phyloP scores from a whole-genome alignment of 2,888 invertebrate genomes.

The Acronicta alni region DNA sequence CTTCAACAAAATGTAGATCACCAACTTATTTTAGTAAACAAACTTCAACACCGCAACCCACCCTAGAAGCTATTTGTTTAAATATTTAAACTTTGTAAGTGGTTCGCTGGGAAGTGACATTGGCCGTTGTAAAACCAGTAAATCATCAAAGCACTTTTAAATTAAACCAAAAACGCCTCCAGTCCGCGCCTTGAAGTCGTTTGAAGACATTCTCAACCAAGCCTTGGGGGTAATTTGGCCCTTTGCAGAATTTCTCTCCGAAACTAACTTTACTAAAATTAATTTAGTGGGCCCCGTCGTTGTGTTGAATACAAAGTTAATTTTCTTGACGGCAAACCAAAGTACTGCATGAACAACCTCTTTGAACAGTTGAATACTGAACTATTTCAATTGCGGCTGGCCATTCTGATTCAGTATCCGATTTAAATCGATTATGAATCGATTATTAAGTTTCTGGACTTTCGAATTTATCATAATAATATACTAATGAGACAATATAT shows the following conservation, averaged over 20 bases:
- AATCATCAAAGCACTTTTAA: slow-evolving; percentile 56
- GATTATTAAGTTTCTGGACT: not conserved
- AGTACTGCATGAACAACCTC: slow-evolving; percentile 48
- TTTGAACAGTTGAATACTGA: slow-evolving; percentile 45
- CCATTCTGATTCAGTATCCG: slow-evolving; percentile 18
- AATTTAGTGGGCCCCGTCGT: slow-evolving; percentile 74
- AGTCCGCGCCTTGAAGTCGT: slow-evolving; percentile 57
- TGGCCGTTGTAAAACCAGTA: slow-evolving; percentile 48
- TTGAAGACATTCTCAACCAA: slow-evolving; percentile 60
- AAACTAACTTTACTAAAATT: slow-evolving; percentile 78
- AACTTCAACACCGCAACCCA: slow-evolving; percentile 36
- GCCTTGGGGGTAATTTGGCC: slow-evolving; percentile 68
- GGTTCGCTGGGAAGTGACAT: slow-evolving; percentile 48
- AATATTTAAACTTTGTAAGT: slow-evolving; percentile 56
- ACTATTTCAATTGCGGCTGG: slow-evolving; percentile 47
- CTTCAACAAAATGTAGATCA: slow-evolving; percentile 2
- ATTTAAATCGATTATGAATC: slow-evolving; percentile 14
- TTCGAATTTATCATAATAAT: not conserved
- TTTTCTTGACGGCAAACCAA: slow-evolving; percentile 62
- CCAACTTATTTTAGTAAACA: slow-evolving; percentile 24
- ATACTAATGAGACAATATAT: too few relatives aligned
- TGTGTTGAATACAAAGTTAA: slow-evolving; percentile 72
- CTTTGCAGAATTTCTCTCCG: slow-evolving; percentile 65
- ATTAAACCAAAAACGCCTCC: slow-evolving; percentile 49
- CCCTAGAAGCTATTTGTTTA: slow-evolving; percentile 51